A percentile compares a stretch with the other conserved stretches of the same genome.
phyloP scores from a whole-genome alignment of 2,113 vertebrate species.

The Excalfactoria chinensis region DNA sequence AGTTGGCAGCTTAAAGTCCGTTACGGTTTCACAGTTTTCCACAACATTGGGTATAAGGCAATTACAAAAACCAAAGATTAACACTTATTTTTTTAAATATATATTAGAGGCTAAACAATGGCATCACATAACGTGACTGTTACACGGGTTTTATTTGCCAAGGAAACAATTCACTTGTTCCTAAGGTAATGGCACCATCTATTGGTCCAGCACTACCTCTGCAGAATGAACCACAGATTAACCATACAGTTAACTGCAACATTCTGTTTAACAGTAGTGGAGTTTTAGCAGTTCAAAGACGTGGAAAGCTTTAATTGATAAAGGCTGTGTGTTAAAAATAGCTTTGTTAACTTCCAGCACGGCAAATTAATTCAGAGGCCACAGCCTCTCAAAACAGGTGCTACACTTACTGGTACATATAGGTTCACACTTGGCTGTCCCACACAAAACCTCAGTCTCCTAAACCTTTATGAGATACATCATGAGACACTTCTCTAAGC shows the following conservation, averaged over 20 bases:
- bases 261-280: not conserved
- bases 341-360: not conserved
- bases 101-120: slow-evolving; percentile 24
- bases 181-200: slow-evolving; percentile 73
- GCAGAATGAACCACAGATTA: not conserved
- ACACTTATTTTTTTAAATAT: not conserved
- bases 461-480: not conserved
- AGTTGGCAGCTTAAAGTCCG: not conserved
- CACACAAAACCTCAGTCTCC: not conserved
- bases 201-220: slow-evolving; percentile 58
- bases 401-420: not conserved
- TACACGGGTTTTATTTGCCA: not conserved
- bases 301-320: not conserved
- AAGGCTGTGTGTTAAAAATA: not conserved
- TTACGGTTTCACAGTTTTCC: not conserved
- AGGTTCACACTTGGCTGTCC: too few species aligned
- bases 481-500: not conserved
- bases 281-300: not conserved
- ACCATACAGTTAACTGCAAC: not conserved
- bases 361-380: not conserved
- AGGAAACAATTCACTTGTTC: slow-evolving; percentile 5
- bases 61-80: slow-evolving; percentile 5
- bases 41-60: not conserved
- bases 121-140: slow-evolving; percentile 22
- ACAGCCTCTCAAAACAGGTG: not conserved